Conservation (phyloP, 1,140 invertebrate genomes). For the Camponotus floridanus region DNA sequence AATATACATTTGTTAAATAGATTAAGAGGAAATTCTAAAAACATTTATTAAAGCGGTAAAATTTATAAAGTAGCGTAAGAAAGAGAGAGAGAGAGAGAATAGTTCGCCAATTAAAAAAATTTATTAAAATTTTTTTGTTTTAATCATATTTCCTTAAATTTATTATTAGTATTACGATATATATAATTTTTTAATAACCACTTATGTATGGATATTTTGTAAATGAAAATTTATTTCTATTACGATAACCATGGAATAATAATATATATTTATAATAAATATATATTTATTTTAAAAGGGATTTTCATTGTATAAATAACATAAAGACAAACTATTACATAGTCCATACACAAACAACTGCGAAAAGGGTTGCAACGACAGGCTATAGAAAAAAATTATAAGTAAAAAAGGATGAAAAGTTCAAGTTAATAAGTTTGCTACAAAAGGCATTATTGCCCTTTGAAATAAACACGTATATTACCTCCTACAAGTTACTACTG, state of each 20-base stretch:
- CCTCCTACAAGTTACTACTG: slow-evolving; percentile 62
- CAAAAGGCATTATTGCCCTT: slow-evolving; percentile 63
- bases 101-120: too few species aligned
- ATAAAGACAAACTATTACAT: neutral
- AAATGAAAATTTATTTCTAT: slow-evolving; percentile 5
- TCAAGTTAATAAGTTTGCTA: slow-evolving; percentile 78
- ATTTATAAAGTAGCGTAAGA: neutral
- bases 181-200: too few species aligned
- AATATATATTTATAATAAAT: neutral
- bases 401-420: neutral
- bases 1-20: neutral
- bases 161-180: too few species aligned
- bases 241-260: neutral
- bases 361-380: neutral
- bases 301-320: neutral
- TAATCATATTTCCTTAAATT: too few species aligned
- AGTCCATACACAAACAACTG: too few species aligned
- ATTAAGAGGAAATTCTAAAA: neutral
- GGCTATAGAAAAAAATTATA: neutral
- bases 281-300: neutral
- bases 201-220: neutral
- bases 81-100: too few species aligned
- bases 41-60: neutral
- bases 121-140: too few species aligned
- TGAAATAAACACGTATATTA: slow-evolving; percentile 69